These are phyloP conservation scores for Gobionotothen gibberifrons DNA, from an alignment of 2,797 vertebrate species.

Conservation along the genomic window DNA sequence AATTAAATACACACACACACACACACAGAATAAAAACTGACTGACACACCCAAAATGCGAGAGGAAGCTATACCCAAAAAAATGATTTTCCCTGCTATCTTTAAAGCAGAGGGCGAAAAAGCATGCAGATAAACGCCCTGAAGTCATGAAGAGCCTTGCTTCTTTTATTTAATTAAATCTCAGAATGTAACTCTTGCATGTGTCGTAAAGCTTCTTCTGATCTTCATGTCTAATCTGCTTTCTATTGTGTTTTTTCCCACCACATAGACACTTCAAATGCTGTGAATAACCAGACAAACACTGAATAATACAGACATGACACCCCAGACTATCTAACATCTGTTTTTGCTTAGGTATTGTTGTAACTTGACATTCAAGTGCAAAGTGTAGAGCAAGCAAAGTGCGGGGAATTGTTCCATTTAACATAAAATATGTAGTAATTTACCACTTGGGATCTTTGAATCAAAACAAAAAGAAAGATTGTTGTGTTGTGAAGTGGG, in stretches of 20 bases:
- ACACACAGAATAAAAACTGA: constrained; percentile 38
- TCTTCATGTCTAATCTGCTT: constrained; percentile 28
- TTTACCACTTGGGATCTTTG: too few species aligned
- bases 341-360: constrained; percentile 7
- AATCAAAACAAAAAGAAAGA: too few species aligned
- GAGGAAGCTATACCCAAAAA: constrained; percentile 6
- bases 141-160: constrained; percentile 15
- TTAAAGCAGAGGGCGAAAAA: background rate
- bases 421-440: too few species aligned
- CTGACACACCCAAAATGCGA: constrained; percentile 32
- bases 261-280: constrained; percentile 6
- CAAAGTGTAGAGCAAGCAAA: constrained; percentile 6
- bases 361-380: constrained; percentile 32
- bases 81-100: constrained; percentile 16
- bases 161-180: constrained; percentile 28
- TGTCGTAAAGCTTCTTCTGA: constrained; percentile 8
- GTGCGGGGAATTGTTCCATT: background rate
- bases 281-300: constrained; percentile 18
- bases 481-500: too few species aligned
- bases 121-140: background rate
- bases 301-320: constrained; percentile 18
- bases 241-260: background rate
- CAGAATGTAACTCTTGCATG: constrained; percentile 6
- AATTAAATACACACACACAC: constrained; percentile 11
- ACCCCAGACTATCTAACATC: background rate